Conservation (phyloP, 2,113 vertebrate genomes). For the Pongo abelii region DNA sequence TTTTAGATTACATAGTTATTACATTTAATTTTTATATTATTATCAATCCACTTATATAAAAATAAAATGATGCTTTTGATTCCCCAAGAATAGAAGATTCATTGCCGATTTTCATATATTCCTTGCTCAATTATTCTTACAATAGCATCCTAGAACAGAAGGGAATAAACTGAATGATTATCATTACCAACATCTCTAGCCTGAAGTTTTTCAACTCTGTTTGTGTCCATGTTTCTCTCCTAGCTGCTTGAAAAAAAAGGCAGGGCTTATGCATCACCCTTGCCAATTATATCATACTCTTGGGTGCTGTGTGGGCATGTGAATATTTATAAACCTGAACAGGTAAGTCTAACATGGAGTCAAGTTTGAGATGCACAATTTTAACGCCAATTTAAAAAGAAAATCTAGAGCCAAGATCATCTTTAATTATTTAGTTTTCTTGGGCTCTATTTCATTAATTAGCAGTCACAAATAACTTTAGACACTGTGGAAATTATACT, state of each 20-base stretch:
- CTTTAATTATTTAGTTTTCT: background rate
- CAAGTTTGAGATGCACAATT: background rate
- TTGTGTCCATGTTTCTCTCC: background rate
- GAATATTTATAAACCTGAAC: background rate
- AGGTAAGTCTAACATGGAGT: background rate
- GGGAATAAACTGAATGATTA: background rate
- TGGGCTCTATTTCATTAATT: background rate
- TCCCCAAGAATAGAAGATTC: background rate
- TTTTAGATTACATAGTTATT: background rate
- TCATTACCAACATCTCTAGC: background rate
- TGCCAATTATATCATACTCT: background rate
- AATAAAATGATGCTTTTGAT: background rate
- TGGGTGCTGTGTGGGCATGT: background rate
- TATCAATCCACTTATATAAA: background rate
- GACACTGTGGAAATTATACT: background rate
- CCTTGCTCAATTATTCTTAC: background rate
- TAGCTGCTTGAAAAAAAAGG: background rate
- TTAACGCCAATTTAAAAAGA: background rate
- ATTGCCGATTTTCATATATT: background rate
- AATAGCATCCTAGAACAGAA: background rate
- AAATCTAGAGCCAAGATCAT: background rate
- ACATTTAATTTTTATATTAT: background rate
- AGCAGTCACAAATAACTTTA: background rate
- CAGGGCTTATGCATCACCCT: background rate
- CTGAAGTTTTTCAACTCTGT: background rate